A percentile compares a stretch with the other conserved stretches of the same genome.
phyloP scores from a whole-genome alignment of 1,140 invertebrate species.

The Drosophila miranda region DNA sequence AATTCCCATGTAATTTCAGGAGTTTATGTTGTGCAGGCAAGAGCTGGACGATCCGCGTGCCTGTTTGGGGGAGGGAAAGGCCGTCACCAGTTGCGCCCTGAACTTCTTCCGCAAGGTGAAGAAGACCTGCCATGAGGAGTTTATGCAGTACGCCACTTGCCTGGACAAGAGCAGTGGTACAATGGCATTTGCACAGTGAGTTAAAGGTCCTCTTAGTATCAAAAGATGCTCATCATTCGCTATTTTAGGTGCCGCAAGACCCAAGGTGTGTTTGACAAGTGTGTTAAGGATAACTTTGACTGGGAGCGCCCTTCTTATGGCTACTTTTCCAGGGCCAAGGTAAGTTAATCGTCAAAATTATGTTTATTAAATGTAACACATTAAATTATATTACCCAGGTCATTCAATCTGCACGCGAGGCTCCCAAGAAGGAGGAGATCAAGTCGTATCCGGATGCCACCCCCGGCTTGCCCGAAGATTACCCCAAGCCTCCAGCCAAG shows the following conservation, averaged over 20 bases:
- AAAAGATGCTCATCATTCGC: neutral
- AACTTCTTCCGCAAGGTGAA: conserved; percentile 96
- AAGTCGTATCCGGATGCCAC: conserved; percentile 86
- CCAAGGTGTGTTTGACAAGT: conserved; percentile 93
- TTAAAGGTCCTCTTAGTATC: neutral
- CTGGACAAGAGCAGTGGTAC: conserved; percentile 90
- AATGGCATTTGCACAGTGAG: conserved; percentile 85
- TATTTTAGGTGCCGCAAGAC: conserved; percentile 92
- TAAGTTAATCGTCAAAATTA: conserved; percentile 73
- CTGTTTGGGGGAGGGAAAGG: conserved; percentile 95
- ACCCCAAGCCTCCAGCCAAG: conserved; percentile 85
- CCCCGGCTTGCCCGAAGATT: conserved; percentile 86
- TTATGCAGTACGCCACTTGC: conserved; percentile 93
- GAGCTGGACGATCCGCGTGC: conserved; percentile 94
- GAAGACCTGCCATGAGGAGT: conserved; percentile 91
- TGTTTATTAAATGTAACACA: neutral
- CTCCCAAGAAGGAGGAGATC: conserved; percentile 84
- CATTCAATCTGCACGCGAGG: conserved; percentile 83
- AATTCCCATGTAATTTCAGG: conserved; percentile 85
- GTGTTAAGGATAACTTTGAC: conserved; percentile 92
- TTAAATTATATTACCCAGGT: conserved; percentile 63
- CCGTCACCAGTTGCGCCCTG: conserved; percentile 94
- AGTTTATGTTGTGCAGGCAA: conserved; percentile 94
- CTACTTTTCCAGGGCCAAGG: conserved; percentile 91
- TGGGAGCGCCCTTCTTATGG: conserved; percentile 92